Percentiles rank a stretch among this genome's conserved stretches.
phyloP scores from a whole-genome alignment of 2,113 vertebrate species.

The Cisticola juncidis region DNA sequence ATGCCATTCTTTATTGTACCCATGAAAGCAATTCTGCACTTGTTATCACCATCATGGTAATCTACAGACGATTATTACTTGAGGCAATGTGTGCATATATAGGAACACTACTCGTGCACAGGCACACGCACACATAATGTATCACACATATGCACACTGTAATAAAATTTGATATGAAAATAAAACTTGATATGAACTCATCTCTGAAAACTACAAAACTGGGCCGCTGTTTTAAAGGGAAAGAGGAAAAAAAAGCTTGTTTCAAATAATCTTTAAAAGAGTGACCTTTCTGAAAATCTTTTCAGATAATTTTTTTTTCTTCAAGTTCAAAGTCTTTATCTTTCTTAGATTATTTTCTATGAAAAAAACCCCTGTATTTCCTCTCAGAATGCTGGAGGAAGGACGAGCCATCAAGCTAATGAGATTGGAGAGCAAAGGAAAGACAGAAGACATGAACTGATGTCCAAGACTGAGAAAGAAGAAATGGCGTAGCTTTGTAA shows the following conservation, averaged over 20 bases:
- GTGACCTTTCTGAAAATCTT: neutral
- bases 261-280: neutral
- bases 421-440: neutral
- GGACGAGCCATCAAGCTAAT: neutral
- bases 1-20: neutral
- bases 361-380: neutral
- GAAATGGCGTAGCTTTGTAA: neutral
- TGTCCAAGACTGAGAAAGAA: neutral
- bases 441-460: neutral
- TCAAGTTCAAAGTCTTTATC: neutral
- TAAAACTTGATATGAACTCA: neutral
- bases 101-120: accelerated
- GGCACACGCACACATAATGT: neutral
- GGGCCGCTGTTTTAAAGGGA: neutral
- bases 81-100: neutral
- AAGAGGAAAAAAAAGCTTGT: neutral
- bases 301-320: neutral
- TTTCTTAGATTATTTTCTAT: neutral
- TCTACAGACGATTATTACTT: neutral
- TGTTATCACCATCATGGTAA: neutral
- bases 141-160: neutral
- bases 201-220: neutral
- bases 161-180: neutral
- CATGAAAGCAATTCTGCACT: neutral
- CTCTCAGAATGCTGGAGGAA: neutral